phyloP scores from a whole-genome alignment of 2,113 vertebrate genomes.

The Pycnonotus jocosus region DNA sequence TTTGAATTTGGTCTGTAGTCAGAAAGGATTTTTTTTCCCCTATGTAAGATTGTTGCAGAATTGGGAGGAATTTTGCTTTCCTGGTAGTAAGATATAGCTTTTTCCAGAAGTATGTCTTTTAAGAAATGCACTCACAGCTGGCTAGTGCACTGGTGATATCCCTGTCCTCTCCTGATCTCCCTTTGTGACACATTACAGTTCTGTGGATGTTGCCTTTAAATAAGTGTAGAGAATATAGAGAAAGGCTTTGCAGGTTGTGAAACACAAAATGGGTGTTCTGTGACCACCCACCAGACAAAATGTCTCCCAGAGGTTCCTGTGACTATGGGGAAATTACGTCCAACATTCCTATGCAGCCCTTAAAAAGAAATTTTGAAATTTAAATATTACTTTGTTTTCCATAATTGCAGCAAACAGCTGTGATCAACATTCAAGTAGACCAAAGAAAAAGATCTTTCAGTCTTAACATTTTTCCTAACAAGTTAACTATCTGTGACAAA shows the following conservation, averaged over 20 bases:
- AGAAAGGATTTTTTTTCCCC: not conserved
- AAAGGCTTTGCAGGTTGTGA: not conserved
- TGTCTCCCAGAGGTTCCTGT: constrained; percentile 19
- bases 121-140: not conserved
- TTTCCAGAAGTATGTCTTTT: not conserved
- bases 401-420: constrained; percentile 50
- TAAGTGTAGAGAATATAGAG: not conserved
- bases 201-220: not conserved
- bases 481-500: not conserved
- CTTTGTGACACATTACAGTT: not conserved
- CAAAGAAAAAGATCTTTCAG: constrained; percentile 39
- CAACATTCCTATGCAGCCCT: not conserved
- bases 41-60: not conserved
- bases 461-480: constrained; percentile 19
- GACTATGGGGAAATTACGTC: not conserved
- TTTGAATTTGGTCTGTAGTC: not conserved
- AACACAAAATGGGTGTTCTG: constrained; percentile 36
- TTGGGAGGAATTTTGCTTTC: not conserved
- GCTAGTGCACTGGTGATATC: not conserved
- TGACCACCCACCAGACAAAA: constrained; percentile 15
- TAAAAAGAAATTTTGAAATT: constrained; percentile 37
- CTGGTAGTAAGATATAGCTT: not conserved
- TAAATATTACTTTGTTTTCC: constrained; percentile 47
- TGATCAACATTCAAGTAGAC: constrained; percentile 28
- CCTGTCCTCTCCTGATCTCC: not conserved